Evolutionary conservation across 2,888 invertebrate genomes (phyloP).

Genomic region (Apodemia duryi): DNA sequence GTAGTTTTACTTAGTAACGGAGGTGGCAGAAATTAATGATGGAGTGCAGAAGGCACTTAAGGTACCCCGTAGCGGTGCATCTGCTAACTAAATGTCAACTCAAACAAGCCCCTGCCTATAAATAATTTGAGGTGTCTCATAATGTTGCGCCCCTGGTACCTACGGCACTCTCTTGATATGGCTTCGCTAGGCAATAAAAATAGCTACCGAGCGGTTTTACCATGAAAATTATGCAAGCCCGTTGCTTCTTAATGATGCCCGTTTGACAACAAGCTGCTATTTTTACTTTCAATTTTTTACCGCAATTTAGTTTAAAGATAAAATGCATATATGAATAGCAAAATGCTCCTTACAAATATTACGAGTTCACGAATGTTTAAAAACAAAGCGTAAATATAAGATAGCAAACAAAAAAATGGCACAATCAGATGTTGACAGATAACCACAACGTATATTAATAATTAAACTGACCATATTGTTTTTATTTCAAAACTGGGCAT

Average conservation of each 20-base stretch:
- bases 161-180: conserved; percentile 48
- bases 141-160: conserved; percentile 48
- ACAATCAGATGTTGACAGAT: too few relatives aligned
- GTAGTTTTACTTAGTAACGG: conserved; percentile 39
- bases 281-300: conserved; percentile 16
- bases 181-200: conserved; percentile 60
- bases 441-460: too few relatives aligned
- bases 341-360: neutral
- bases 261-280: conserved; percentile 24
- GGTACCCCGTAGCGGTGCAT: conserved; percentile 48
- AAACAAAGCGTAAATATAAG: too few relatives aligned
- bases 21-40: conserved; percentile 62
- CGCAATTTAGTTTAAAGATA: conserved; percentile 2
- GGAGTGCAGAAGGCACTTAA: conserved; percentile 45
- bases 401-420: too few relatives aligned
- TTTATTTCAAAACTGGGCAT: too few relatives aligned
- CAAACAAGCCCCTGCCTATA: conserved; percentile 58
- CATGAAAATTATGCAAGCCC: conserved; percentile 28
- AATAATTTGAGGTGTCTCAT: conserved; percentile 64
- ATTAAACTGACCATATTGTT: too few relatives aligned
- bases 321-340: neutral
- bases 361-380: too few relatives aligned
- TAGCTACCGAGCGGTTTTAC: conserved; percentile 45
- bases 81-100: conserved; percentile 69
- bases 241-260: conserved; percentile 16